Conservation (phyloP, 1,140 invertebrate genomes). For the Drosophila tani region DNA sequence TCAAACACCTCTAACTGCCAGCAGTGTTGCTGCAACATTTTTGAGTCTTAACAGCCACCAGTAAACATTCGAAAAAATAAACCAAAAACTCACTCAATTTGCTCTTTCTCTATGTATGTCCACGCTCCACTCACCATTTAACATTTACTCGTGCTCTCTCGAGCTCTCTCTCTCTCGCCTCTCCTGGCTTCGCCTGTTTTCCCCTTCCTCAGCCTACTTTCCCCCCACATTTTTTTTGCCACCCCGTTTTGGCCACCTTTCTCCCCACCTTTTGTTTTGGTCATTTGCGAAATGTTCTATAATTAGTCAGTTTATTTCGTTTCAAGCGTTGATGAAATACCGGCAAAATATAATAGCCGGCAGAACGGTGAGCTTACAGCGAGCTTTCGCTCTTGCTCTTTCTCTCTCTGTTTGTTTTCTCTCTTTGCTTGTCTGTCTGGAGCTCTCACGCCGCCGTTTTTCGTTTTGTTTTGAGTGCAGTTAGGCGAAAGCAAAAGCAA, state of each 20-base stretch:
- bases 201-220: background rate
- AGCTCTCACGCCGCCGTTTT: constrained; percentile 14
- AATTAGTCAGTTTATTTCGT: constrained; percentile 63
- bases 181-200: background rate
- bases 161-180: background rate
- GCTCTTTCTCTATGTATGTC: background rate
- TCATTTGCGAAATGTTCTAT: constrained; percentile 53
- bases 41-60: background rate
- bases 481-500: constrained; percentile 43
- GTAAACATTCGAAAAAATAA: constrained; percentile 6
- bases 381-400: constrained; percentile 20
- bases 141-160: too few relatives aligned
- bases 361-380: constrained; percentile 9
- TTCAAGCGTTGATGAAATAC: constrained; percentile 57
- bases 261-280: constrained; percentile 31
- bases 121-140: background rate
- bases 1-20: background rate
- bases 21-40: constrained; percentile 42
- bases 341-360: constrained; percentile 21
- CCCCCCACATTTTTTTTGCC: background rate
- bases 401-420: background rate
- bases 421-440: constrained; percentile 48
- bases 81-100: constrained; percentile 18
- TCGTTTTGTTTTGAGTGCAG: constrained; percentile 69
- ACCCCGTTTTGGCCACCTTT: constrained; percentile 3